Evolutionary conservation across 2,888 invertebrate species (phyloP), one percentile per base, ranked within the genome.

Genomic region (Plemyria rubiginata): DNA sequence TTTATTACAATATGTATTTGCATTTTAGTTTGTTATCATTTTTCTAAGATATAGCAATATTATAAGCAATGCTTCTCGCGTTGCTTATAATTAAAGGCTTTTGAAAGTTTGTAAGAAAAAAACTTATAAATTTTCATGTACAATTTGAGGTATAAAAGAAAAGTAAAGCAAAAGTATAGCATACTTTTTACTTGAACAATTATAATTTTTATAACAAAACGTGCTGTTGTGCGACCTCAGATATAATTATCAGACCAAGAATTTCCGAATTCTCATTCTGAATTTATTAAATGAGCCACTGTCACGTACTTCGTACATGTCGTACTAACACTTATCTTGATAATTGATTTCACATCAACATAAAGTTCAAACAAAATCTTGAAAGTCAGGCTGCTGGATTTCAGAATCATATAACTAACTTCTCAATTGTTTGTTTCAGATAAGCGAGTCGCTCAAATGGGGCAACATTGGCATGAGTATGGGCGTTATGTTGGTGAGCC

Each of bases 361-460:
- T 16, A 46, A 22, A 16, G 8, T 7, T 46, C 16, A 28, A 46
- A 22, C 2, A 28, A 48, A 16, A 16, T 11, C 9, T 38, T 38
- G 11, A 45, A 11, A 46, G 13, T 46, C 22, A 45, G 45, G 45
- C 15, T 46, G 15, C 15, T 13, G 11, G 11, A 36, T 50, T 15
- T 3, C 38, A 7, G 29, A 16, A 43, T 15, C 40, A 28, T 40
- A 15, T 9, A 45, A 50, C 53, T 66, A 49, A 61, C 9, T 29
- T 64, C 8, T 38, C 15, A 56, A 76, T 77, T 73, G 76, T 61
- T 92, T 89, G 92, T 94, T 94, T 50, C 93, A 95, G 95, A 94
- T 95, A 87, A 95, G 94, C 85, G 95, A 95, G 89, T 94, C 95
- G 81, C 93, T 95, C 71, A 95, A 94, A 87, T 95, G 95, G 95